A percentile compares a stretch with the other conserved stretches of the same genome.
Evolutionary conservation across 1,140 invertebrate species (phyloP).

Genomic region (Lerema accius): DNA sequence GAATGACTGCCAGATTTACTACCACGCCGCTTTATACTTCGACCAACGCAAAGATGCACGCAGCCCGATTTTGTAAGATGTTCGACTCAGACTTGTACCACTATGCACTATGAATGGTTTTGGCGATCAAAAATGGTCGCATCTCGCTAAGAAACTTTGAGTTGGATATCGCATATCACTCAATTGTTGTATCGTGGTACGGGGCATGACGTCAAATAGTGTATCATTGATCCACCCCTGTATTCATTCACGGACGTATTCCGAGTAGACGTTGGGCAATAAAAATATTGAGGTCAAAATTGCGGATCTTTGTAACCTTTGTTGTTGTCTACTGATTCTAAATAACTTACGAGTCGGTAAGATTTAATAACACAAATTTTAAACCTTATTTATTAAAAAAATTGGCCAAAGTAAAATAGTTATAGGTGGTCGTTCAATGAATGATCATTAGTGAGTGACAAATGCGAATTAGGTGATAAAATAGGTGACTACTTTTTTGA

Average conservation of each 20-base stretch:
- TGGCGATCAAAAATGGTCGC: slow-evolving; percentile 31
- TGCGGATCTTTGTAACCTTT: slow-evolving; percentile 53
- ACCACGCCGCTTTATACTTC: slow-evolving; percentile 77
- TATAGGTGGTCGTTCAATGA: too few species aligned
- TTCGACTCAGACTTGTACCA: slow-evolving; percentile 65
- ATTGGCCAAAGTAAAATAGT: too few species aligned
- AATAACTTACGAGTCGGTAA: background rate
- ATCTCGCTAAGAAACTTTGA: slow-evolving; percentile 19
- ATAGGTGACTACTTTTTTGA: too few species aligned
- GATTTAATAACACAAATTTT: background rate
- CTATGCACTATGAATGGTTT: slow-evolving; percentile 32
- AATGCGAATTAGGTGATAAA: too few species aligned
- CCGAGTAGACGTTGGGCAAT: slow-evolving; percentile 70
- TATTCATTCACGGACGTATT: slow-evolving; percentile 67
- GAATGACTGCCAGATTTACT: slow-evolving; percentile 74
- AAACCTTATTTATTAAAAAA: too few species aligned
- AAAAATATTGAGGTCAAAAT: slow-evolving; percentile 65
- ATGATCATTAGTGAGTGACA: too few species aligned
- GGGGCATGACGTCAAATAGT: slow-evolving; percentile 57
- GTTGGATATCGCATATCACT: slow-evolving; percentile 11
- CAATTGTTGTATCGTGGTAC: slow-evolving; percentile 50
- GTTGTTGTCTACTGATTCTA: background rate
- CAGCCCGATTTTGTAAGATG: slow-evolving; percentile 77
- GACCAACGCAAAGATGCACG: slow-evolving; percentile 75
- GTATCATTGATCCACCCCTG: slow-evolving; percentile 73